Evolutionary conservation across 2,888 invertebrate genomes (phyloP), one percentile per base, ranked within the genome.

Genomic region (Drosophila nr. perissopoda): DNA sequence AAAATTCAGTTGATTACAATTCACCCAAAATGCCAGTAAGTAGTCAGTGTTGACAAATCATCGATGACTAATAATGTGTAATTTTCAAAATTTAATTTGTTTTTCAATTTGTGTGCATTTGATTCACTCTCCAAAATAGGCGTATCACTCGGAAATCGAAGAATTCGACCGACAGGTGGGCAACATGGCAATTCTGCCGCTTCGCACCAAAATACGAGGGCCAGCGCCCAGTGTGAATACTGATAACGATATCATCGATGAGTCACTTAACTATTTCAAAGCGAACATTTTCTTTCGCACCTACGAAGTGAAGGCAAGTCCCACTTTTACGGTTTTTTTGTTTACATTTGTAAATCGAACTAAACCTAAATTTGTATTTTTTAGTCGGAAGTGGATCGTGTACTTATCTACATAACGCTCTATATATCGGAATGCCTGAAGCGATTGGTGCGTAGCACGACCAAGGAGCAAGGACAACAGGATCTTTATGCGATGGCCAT

Each of bases 231-330:
- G 94, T 61, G 94, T 94, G 18, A 94, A 94, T 70, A 95, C 95
- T 62, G 96, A 97, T 53, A 94, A 95, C 81, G 99, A 99, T 93
- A 97, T 99, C 78, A 97, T 99, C 83, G 99, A 99, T 93, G 99
- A 99, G 94, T 98, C 99, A 61, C 94, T 99, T 38, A 97, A 97
- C 91, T 99, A 96, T 93, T 99, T 99, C 93, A 99, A 99, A 94
- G 99, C 99, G 1, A 99, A 99, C 94, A 99, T 99, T 0, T 99
- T 99, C 94, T 99, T 99, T 93, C 96, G 99, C 83, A 99, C 98
- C 36, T 99, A 99, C 93, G 99, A 99, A 94, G 98, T 99, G 74
- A 99, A 99, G 95, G 98, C 97, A 94, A 34, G 62, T 95, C 38
- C 8, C 4, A 25, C 46, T 46, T 38, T 38, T 40, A 18, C 4